Base-by-base conservation (phyloP, 2,888 invertebrate species). In the Polydrusus cervinus region DNA sequence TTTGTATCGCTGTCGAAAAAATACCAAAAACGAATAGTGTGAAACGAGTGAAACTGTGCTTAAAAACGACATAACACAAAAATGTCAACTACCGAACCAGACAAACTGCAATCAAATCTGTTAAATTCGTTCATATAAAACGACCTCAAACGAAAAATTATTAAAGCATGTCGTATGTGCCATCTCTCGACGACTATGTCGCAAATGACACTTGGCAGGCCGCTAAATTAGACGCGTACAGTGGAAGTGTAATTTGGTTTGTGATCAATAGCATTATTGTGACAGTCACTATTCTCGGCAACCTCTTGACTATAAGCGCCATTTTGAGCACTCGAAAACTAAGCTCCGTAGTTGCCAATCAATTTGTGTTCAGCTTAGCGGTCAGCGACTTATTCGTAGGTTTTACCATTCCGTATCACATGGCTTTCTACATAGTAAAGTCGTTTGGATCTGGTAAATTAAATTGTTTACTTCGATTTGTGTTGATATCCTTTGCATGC, bases 341-440 rank as follows among this genome's bases (percentile, higher is more conserved):
- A 20, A 91, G 93, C 8, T 90, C 90, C 47, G 89, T 93, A 62
- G 91, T 93, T 68, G 93, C 95, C 74, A 95, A 94, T 87, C 91
- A 93, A 82, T 94, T 95, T 87, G 92, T 95, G 78, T 89, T 94
- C 76, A 94, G 93, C 85, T 87, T 95, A 82, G 95, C 95, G 34
- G 89, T 94, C 78, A 94, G 94, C 25, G 95, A 95, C 87, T 89
- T 94, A 61, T 89, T 94, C 86, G 94, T 95, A 70, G 95, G 94
- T 5, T 87, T 94, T 45, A 92, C 93, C 40, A 87, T 95, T 81
- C 94, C 94, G 16, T 95, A 94, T 86, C 94, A 95, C 85, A 89
- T 94, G 82, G 90, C 92, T 60, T 95, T 95, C 87, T 94, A 93
- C 86, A 85, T 93, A 78, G 88, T 90, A 81, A 88, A 89, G 74